phyloP scores from a whole-genome alignment of 2,888 invertebrate genomes.

The Drepana falcataria region DNA sequence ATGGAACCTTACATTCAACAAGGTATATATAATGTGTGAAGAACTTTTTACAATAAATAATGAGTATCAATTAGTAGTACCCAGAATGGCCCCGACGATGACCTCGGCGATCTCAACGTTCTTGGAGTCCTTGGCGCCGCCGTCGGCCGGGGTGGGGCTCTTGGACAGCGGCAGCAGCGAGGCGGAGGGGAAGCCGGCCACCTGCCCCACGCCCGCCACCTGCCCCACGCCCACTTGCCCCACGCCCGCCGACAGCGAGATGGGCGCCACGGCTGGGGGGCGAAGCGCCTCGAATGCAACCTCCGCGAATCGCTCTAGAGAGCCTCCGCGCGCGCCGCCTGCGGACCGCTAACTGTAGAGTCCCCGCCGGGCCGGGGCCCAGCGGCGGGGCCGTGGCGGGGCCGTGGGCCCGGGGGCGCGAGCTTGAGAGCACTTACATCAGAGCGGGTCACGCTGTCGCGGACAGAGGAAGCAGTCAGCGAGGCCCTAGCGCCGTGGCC shows the following conservation, averaged over 20 bases:
- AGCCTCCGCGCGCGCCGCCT: slow-evolving; percentile 76
- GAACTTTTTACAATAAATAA: too few relatives aligned
- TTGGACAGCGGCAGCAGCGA: slow-evolving; percentile 87
- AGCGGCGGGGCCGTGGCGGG: slow-evolving; percentile 1
- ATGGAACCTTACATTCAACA: too few relatives aligned
- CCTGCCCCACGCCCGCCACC: slow-evolving; percentile 8
- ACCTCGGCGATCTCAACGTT: slow-evolving; percentile 97
- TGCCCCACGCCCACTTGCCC: slow-evolving; percentile 58
- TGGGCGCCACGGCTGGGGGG: slow-evolving; percentile 85
- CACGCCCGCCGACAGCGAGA: slow-evolving; percentile 87
- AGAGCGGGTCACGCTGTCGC: slow-evolving; percentile 71
- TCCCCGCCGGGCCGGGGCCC: too few relatives aligned
- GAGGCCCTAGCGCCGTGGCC: slow-evolving; percentile 25
- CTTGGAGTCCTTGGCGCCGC: slow-evolving; percentile 88
- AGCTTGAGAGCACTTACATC: slow-evolving; percentile 38
- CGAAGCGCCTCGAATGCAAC: slow-evolving; percentile 86
- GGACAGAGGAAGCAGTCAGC: slow-evolving; percentile 37
- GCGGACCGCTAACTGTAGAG: slow-evolving; percentile 19
- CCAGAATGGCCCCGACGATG: slow-evolving; percentile 98
- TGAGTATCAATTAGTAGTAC: slow-evolving; percentile 42
- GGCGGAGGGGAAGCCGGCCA: slow-evolving; percentile 83
- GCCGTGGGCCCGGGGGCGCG: slow-evolving; percentile 1
- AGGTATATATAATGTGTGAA: too few relatives aligned
- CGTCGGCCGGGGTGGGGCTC: slow-evolving; percentile 88
- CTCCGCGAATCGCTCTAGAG: slow-evolving; percentile 86